Evolutionary conservation across 2,888 invertebrate genomes (phyloP).

Genomic region (Actias luna): DNA sequence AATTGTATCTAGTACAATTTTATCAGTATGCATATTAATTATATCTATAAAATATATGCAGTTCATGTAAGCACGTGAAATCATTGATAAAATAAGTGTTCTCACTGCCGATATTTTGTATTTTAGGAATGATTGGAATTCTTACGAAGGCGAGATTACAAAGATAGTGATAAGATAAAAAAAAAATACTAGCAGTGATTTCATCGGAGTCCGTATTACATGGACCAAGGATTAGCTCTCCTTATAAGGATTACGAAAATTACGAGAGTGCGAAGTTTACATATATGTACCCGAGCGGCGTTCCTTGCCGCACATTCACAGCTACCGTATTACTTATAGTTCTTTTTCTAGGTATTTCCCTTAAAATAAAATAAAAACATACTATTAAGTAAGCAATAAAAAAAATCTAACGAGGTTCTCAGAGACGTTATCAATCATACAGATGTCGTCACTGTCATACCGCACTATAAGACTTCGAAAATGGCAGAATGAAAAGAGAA

Average conservation of each 20-base stretch:
- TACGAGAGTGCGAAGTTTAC: too few relatives aligned
- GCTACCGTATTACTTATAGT: too few relatives aligned
- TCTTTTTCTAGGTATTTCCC: too few relatives aligned
- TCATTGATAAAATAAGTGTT: conserved; percentile 1
- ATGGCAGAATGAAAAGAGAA: too few relatives aligned
- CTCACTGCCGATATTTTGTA: background rate
- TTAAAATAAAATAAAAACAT: too few relatives aligned
- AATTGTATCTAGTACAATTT: background rate
- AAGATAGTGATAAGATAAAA: background rate
- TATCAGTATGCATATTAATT: background rate
- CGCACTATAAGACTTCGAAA: too few relatives aligned
- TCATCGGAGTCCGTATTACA: conserved; percentile 1
- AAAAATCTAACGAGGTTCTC: too few relatives aligned
- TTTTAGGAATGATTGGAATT: background rate
- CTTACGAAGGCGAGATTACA: background rate
- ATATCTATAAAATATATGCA: background rate
- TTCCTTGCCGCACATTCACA: too few relatives aligned
- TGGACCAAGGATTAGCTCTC: conserved; percentile 1
- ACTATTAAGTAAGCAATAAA: too few relatives aligned
- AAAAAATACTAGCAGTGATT: background rate
- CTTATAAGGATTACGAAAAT: background rate
- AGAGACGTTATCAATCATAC: too few relatives aligned
- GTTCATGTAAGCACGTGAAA: background rate
- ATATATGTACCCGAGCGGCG: too few relatives aligned
- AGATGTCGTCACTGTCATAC: too few relatives aligned